Percentiles rank a stretch among this genome's conserved stretches.
Conservation (phyloP, 2,888 invertebrate species). For the Xylota sylvarum region DNA sequence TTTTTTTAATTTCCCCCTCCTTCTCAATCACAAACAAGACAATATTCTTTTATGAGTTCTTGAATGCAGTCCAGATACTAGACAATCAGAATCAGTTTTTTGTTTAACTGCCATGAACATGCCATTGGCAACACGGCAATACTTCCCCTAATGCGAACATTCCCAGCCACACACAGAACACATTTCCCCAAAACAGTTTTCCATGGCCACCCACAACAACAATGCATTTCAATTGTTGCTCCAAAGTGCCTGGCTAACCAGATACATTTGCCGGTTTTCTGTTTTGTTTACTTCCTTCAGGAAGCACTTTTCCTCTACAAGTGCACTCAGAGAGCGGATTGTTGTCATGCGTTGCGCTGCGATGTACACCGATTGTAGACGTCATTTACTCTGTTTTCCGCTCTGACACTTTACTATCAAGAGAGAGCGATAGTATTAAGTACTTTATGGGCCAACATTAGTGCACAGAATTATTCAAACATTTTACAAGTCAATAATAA, state of each 20-base stretch:
- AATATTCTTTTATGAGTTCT: too few species aligned
- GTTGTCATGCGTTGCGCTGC: slow-evolving; percentile 36
- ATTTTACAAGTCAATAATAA: neutral
- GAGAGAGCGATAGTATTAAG: slow-evolving; percentile 26
- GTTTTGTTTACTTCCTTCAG: slow-evolving; percentile 63
- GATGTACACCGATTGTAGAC: slow-evolving; percentile 2
- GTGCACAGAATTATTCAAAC: slow-evolving; percentile 49
- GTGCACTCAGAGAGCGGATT: slow-evolving; percentile 40
- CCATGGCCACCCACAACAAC: neutral
- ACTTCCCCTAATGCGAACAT: slow-evolving; percentile 2
- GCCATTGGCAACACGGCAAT: slow-evolving; percentile 7
- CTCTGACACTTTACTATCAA: slow-evolving; percentile 50
- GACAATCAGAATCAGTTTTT: too few species aligned
- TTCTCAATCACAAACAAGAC: too few species aligned
- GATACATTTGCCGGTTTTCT: slow-evolving; percentile 38
- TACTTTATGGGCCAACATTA: slow-evolving; percentile 42
- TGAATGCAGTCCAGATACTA: too few species aligned
- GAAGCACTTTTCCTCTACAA: slow-evolving; percentile 32
- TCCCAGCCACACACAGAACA: neutral
- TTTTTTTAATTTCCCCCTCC: too few species aligned
- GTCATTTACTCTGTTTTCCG: neutral
- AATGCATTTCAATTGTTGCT: slow-evolving; percentile 51
- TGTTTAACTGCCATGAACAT: too few species aligned
- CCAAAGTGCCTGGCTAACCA: neutral
- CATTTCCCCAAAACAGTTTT: neutral